Conservation (phyloP, 2,113 vertebrate species). For the Gasterosteus aculeatus region DNA sequence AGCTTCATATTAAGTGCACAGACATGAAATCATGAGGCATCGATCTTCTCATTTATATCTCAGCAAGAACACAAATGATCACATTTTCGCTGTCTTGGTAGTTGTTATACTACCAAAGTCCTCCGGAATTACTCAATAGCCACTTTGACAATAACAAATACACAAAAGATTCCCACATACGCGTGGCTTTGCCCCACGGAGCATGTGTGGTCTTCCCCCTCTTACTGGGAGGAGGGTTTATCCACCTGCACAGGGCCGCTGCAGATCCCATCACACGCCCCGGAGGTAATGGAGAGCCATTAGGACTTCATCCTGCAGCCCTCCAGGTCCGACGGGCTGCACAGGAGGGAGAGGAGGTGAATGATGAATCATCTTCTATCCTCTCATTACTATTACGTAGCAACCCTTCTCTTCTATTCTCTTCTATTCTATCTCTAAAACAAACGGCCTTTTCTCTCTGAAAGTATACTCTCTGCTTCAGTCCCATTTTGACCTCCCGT, state of each 20-base stretch:
- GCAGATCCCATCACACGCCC: conserved; percentile 35
- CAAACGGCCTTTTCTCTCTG: background rate
- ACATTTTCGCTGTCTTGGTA: background rate
- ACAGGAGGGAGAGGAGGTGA: background rate
- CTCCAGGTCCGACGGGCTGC: conserved; percentile 4
- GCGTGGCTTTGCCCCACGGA: conserved; percentile 25
- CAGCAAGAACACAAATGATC: background rate
- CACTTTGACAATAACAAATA: background rate
- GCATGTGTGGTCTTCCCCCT: conserved; percentile 56
- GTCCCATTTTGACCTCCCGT: background rate
- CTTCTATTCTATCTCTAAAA: background rate
- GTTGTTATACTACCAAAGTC: background rate
- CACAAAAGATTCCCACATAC: conserved; percentile 25
- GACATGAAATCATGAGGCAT: background rate
- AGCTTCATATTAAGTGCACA: background rate
- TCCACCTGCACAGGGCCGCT: conserved; percentile 50
- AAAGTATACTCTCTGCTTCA: background rate
- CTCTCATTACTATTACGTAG: background rate
- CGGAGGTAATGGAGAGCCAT: conserved; percentile 32
- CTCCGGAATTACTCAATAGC: background rate
- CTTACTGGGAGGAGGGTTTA: conserved; percentile 43
- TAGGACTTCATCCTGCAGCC: conserved; percentile 30
- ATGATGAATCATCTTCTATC: background rate
- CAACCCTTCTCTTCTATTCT: background rate
- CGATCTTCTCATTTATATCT: conserved; percentile 1